Evolutionary conservation across 2,113 vertebrate genomes (phyloP), one percentile per base, ranked within the genome.

Genomic region (Thoracochromis brauschi): DNA sequence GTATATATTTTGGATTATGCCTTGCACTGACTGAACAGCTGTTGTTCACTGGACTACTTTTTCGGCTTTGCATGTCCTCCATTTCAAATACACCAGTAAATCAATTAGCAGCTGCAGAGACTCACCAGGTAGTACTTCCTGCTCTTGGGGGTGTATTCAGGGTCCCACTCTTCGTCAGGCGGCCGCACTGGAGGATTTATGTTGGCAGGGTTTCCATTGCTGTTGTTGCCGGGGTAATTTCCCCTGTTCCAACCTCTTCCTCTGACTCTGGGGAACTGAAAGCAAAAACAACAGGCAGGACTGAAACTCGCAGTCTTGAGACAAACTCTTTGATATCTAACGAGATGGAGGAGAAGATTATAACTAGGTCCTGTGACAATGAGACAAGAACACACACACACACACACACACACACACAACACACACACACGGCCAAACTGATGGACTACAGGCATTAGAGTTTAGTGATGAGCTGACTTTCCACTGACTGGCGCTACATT

Each of bases 71-170:
- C 19, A 13, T 65, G 17, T 38, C 60, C 3, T 65, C 60, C 17
- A 65, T 65, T 11, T 29, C 42, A 78, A 29, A 78, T 78, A n/a
- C 26, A 78, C 2, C 73, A 51, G 45, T 2, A 51, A n/a, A 78
- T 78, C 26, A 49, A 78, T 51, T 33, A 4, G 73, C 26, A 78
- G 12, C 9, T 29, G 17, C 26, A 17, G 11, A 42, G 16, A 97
- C 98, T 14, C 97, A 99, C 99, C 98, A 99, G 93, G 94, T 99
- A 99, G 94, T 99, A 99, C 91, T 99, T 99, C 95, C 98, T 98
- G 97, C 99, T 99, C 95, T 99, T 99, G 5, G 99, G 98, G 0
- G 98, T 99, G 89, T 99, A 99, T 82, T 99, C 98, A 0, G 98
- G 99, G 89, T 99, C 98, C 98, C 98, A 99, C 65, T 99, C 98